Conservation (phyloP, 2,113 vertebrate species). For the Malaclemys terrapin region DNA sequence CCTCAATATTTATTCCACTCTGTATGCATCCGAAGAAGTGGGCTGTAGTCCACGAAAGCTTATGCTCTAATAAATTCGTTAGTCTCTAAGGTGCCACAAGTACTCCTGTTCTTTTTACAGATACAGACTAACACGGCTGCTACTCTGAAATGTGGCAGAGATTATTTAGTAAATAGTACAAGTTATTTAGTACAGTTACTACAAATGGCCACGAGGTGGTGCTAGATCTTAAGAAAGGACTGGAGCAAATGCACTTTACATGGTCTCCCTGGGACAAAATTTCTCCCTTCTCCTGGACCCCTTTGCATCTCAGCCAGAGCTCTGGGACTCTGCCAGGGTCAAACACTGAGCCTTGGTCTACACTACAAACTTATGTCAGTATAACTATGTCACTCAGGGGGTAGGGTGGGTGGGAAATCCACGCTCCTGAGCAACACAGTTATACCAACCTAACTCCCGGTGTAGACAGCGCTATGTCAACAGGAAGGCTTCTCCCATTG, state of each 20-base stretch:
- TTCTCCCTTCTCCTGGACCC: not conserved
- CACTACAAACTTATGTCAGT: fast-evolving
- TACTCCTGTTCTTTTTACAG: no score
- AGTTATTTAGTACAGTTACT: not conserved
- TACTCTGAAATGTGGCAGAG: no score
- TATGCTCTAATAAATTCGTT: no score
- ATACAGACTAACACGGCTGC: no score
- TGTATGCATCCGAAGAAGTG: no score
- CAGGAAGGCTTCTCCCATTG: not conserved
- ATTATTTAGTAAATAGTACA: no score
- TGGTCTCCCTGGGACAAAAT: not conserved
- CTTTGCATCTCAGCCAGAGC: not conserved
- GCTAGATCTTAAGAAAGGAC: constrained; percentile 28
- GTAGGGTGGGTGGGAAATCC: not conserved
- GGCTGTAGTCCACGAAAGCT: no score
- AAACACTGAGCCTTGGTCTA: fast-evolving
- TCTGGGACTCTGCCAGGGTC: not conserved
- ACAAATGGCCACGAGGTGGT: constrained; percentile 4
- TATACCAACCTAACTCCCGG: not conserved
- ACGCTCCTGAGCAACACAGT: not conserved
- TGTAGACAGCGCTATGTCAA: not conserved
- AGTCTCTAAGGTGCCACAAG: no score
- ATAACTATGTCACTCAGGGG: not conserved
- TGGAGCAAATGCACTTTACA: not conserved
- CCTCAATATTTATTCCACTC: no score